phyloP scores from a whole-genome alignment of 2,797 vertebrate genomes.

The Gadopsis bispinosus region DNA sequence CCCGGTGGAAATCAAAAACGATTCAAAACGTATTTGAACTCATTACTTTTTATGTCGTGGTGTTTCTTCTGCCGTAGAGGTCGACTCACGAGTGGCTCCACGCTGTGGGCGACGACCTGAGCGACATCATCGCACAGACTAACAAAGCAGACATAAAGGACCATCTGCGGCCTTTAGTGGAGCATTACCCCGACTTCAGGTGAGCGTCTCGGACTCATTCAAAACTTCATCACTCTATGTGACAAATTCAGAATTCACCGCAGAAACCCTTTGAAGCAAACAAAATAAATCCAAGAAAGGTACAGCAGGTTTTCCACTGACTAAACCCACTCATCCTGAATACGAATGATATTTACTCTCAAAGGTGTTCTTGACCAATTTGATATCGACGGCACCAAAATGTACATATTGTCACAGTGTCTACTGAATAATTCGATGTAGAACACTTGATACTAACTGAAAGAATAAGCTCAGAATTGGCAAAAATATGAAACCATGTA shows the following conservation, averaged over 20 bases:
- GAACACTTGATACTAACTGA: too few species aligned
- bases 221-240: too few species aligned
- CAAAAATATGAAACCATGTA: too few species aligned
- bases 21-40: neutral
- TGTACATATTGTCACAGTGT: too few species aligned
- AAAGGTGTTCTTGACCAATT: too few species aligned
- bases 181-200: slow-evolving; percentile 90
- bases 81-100: slow-evolving; percentile 87
- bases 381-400: too few species aligned
- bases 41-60: too few species aligned
- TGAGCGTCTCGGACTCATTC: slow-evolving; percentile 46
- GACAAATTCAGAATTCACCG: neutral
- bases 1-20: neutral
- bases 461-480: too few species aligned
- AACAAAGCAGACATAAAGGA: slow-evolving; percentile 83
- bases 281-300: neutral
- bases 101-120: slow-evolving; percentile 81
- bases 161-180: slow-evolving; percentile 79
- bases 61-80: slow-evolving; percentile 71
- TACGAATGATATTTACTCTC: too few species aligned
- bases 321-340: too few species aligned
- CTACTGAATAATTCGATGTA: too few species aligned
- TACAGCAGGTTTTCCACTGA: neutral
- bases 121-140: slow-evolving; percentile 84
- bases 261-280: neutral